Base-by-base conservation (phyloP, 2,113 vertebrate species). In the Poicephalus meyeri region DNA sequence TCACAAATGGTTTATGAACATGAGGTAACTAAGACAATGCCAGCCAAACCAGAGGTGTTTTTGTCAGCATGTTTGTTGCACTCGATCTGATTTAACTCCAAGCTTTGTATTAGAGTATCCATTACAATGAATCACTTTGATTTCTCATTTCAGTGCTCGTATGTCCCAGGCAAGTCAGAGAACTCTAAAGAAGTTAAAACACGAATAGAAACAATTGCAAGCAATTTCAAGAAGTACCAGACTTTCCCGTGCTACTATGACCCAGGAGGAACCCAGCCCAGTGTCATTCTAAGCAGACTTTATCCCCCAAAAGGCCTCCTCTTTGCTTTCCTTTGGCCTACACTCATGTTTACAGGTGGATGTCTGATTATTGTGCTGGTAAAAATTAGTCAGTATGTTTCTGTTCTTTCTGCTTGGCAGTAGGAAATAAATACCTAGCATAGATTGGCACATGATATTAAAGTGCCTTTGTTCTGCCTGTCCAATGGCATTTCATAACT, bases 371-470 rank as follows among this genome's bases (percentile, higher is more conserved):
- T 98, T 3, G 89, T 96, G 88, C 97, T 98, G 95, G 98, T 98
- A 53, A 98, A 98, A 96, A 93, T 98, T 47, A 98, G 97, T 91
- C 98, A 98, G 74, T 98, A 97, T 28, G 63, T 98, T 70, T 98
- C 98, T n/a, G 96, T 98, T 89, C 91, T 98, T 86, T 97, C 98
- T 5, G 97, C 98, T 60, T 91, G 98, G 95, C 97, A 95, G 83
- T 97, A 97, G 69, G 73, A 71, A 77, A 41, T 20, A 91, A 12
- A 8, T 28, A 44, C 23, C 21, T 90, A 63, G 13, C 10, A 35
- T 2, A 4, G 7, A 66, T 35, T 37, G 17, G 28, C 44, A 31
- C 12, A 49, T 82, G 31, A n/a, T 35, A 60, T 16, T 74, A 17
- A 66, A 88, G 60, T 5, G 16, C 21, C 39, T 95, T 90, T 79